Evolutionary conservation across 2,113 vertebrate species (phyloP).

Genomic region (Hydropotes inermis): DNA sequence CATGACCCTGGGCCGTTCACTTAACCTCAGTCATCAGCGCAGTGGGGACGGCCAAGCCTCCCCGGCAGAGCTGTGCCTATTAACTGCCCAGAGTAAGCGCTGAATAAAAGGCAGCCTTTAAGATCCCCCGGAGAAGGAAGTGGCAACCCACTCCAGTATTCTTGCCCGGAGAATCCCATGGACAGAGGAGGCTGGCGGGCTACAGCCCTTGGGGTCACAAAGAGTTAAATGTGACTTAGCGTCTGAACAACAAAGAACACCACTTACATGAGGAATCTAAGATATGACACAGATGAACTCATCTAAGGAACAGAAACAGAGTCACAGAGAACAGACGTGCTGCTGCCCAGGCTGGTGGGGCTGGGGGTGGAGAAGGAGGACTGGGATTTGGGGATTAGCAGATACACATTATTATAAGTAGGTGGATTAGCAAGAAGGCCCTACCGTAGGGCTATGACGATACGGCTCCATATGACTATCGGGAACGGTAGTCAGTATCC

Average conservation of each 20-base stretch:
- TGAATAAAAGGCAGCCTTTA: not conserved
- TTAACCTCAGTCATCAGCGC: not conserved
- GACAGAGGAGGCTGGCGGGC: not conserved
- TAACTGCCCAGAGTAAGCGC: not conserved
- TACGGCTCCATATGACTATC: fast-evolving
- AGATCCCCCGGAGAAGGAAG: not conserved
- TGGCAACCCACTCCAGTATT: not conserved
- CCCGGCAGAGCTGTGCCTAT: not conserved
- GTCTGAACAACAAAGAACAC: not conserved
- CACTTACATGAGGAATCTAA: not conserved
- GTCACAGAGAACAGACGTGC: no score
- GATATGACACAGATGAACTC: not conserved
- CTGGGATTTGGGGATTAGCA: not conserved
- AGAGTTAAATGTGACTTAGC: not conserved
- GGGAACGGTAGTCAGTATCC: not conserved
- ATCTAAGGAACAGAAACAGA: not conserved
- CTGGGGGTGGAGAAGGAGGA: not conserved
- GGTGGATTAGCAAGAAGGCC: not conserved
- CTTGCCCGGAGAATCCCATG: not conserved
- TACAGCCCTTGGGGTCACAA: not conserved
- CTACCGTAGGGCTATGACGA: fast-evolving
- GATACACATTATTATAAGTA: not conserved
- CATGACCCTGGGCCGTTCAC: not conserved
- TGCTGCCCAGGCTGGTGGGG: not conserved
- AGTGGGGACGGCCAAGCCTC: not conserved